phyloP scores from a whole-genome alignment of 2,797 vertebrate species.

The Alosa sapidissima region DNA sequence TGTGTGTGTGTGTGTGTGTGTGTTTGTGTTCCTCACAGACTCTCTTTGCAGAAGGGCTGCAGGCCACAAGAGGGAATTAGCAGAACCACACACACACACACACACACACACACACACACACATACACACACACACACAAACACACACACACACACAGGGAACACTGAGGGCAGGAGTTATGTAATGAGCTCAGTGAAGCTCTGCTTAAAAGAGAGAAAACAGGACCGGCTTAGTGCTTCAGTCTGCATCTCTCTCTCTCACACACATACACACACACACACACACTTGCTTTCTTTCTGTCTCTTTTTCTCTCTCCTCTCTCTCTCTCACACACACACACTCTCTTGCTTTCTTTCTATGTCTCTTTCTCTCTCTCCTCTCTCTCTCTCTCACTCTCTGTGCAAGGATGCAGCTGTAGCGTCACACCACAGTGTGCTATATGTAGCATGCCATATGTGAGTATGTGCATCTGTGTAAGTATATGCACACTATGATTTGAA shows the following conservation, averaged over 20 bases:
- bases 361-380: neutral
- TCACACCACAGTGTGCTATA: neutral
- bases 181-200: constrained; percentile 5
- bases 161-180: neutral
- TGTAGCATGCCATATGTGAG: neutral
- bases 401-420: neutral
- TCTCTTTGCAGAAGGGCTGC: constrained; percentile 34
- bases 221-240: neutral
- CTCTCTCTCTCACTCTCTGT: neutral
- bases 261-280: neutral
- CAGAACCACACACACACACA: neutral
- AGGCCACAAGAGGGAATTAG: neutral
- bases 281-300: neutral
- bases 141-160: neutral
- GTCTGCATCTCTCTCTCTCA: neutral
- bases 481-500: neutral
- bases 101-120: constrained; percentile 1
- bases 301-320: neutral
- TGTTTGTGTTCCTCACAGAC: constrained; percentile 64
- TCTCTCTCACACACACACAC: neutral
- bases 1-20: constrained; percentile 33
- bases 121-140: neutral
- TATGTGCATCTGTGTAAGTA: neutral
- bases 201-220: constrained; percentile 4
- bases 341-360: neutral